Percentiles rank a stretch among this genome's conserved stretches.
phyloP scores from a whole-genome alignment of 1,140 invertebrate species.

The Drosophila athabasca region DNA sequence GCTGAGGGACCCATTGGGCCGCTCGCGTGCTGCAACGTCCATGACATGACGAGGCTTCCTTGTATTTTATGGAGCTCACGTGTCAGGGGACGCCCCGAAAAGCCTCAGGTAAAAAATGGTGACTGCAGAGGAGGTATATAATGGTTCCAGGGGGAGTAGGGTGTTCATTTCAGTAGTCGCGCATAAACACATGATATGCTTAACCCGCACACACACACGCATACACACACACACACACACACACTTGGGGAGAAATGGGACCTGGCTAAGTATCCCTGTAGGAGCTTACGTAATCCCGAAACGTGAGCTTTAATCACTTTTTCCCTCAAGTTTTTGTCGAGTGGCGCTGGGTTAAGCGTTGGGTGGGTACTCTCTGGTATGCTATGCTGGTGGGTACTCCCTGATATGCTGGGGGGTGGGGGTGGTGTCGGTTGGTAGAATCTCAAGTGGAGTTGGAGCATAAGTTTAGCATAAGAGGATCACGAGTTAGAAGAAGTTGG shows the following conservation, averaged over 20 bases:
- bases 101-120: constrained; percentile 31
- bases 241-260: constrained; percentile 6
- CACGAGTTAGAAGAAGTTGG: constrained; percentile 6
- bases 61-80: constrained; percentile 63
- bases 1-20: background rate
- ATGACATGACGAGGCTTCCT: constrained; percentile 69
- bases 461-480: constrained; percentile 37
- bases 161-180: constrained; percentile 69
- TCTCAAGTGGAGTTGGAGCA: constrained; percentile 41
- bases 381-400: too few species aligned
- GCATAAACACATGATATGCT: constrained; percentile 78
- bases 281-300: constrained; percentile 76
- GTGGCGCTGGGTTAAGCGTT: background rate
- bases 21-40: constrained; percentile 73
- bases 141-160: background rate
- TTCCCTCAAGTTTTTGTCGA: constrained; percentile 14
- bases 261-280: constrained; percentile 73
- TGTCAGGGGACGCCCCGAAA: constrained; percentile 56
- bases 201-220: constrained; percentile 34
- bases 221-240: background rate
- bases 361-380: background rate
- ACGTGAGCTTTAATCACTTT: constrained; percentile 61
- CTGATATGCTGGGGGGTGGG: background rate
- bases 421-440: background rate
- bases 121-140: background rate